Base-by-base conservation (phyloP, 2,888 invertebrate genomes). In the Argyra leucocephala region DNA sequence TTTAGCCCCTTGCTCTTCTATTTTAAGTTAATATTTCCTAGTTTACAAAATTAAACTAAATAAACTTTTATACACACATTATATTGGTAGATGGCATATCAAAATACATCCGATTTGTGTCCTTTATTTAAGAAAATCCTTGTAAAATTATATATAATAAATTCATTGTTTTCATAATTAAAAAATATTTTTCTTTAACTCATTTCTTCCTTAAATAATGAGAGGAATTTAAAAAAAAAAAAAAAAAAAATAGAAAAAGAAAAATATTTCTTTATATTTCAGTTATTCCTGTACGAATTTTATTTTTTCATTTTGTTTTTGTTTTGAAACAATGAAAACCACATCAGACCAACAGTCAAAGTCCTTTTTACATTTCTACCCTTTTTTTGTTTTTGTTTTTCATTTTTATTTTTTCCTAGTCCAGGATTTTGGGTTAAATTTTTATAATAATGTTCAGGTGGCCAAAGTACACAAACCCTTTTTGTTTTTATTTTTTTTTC, bases 291-390 rank as follows among this genome's bases (percentile, higher is more conserved):
- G n/a, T n/a, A n/a, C n/a, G n/a, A 31, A 31, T 3, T 48, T 18
- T 48, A 18, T 48, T 15, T 48, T 18, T 48, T 48, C 1, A 18
- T 48, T 48, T 18, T 48, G 5, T 48, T 48, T 48, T 48, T 48
- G 9, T 48, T 48, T 48, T 3, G 18, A 48, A 12, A 18, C 3
- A 48, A 18, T 5, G 18, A n/a, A 48, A 48, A 48, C 48, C 48
- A 48, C 48, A 48, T 48, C 48, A 48, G 48, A 48, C 48, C 48
- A 48, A n/a, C n/a, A 48, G 48, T 48, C 48, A 48, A 48, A 48
- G 48, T 48, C 48, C 48, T 48, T 48, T 48, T n/a, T 48, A 31
- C 31, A 31, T 31, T 9, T 48, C 1, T 48, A 18, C 18, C 18
- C 18, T 1, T 48, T 15, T 48, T 48, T 48, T 48, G 48, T 48